Evolutionary conservation across 2,797 vertebrate species (phyloP).

Genomic region (Hippoglossus hippoglossus): DNA sequence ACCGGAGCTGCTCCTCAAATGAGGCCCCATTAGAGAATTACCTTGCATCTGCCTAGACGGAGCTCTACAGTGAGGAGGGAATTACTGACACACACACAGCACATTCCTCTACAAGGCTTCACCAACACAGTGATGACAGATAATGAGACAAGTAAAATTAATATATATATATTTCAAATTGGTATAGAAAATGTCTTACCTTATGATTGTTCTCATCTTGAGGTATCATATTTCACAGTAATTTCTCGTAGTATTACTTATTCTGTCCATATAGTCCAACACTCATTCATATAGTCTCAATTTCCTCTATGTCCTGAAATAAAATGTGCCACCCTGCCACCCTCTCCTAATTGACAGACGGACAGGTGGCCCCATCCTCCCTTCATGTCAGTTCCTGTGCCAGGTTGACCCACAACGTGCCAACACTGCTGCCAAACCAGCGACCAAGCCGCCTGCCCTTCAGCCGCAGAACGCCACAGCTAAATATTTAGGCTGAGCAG

Average conservation of each 20-base stretch:
- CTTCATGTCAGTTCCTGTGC: conserved; percentile 54
- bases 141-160: conserved; percentile 13
- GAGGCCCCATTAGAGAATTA: conserved; percentile 66
- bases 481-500: conserved; percentile 57
- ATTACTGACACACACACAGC: conserved; percentile 39
- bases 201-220: too few species aligned
- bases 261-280: not conserved
- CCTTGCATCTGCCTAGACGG: conserved; percentile 37
- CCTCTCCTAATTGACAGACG: conserved; percentile 22
- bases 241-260: too few species aligned
- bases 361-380: conserved; percentile 48
- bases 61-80: conserved; percentile 31
- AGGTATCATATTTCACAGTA: too few species aligned
- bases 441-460: conserved; percentile 59
- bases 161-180: too few species aligned
- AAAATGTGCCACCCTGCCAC: conserved; percentile 18
- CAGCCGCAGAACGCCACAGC: conserved; percentile 51
- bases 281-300: not conserved
- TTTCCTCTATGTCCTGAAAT: conserved; percentile 12
- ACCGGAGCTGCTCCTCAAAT: conserved; percentile 39
- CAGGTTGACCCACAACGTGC: conserved; percentile 60
- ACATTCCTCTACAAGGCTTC: conserved; percentile 56
- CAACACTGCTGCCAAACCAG: conserved; percentile 57
- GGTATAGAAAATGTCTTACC: too few species aligned
- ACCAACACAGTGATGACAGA: conserved; percentile 14